Base-by-base conservation (phyloP, 2,888 invertebrate genomes). In the Dyspetes luteomarginatus region DNA sequence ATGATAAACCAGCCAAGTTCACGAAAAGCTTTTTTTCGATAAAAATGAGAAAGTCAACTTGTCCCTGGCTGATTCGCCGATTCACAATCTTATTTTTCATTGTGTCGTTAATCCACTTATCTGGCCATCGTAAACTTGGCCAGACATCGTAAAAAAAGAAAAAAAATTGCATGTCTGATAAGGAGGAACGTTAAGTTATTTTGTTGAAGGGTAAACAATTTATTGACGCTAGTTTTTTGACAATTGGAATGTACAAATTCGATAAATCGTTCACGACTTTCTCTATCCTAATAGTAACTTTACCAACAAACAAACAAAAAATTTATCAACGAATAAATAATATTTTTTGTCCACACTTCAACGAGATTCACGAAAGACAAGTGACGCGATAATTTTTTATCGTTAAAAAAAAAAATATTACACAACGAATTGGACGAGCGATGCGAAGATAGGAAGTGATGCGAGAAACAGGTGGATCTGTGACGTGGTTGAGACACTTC, bases 301-400 rank as follows among this genome's bases (percentile, higher is more conserved):
- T n/a, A 56, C n/a, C 50, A 48, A n/a, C n/a, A n/a, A n/a, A n/a
- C n/a, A n/a, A n/a, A n/a, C n/a, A n/a, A n/a, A n/a, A 41, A 52
- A 41, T 48, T 17, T 7, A 28, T 64, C 28, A 56, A 74, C 56
- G 30, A 74, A 74, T 65, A 65, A 65, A 74, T 74, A 73, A 36
- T 50, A 19, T 15, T 58, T 58, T 24, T 64, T 43, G 7, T 28
- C n/a, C 22, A 50, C 24, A 17, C 48, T 41, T 4, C 1, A 17
- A 17, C 55, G 24, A n/a, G n/a, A 58, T 36, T 58, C 12, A 19
- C 75, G n/a, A 7, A 12, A 26, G 30, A 50, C 17, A 24, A 12
- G 15, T 41, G 41, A 22, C 43, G 68, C 19, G 19, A 4, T 17
- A 30, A 1, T 9, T 36, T 9, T 9, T 9, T 17, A 4, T 15